These are phyloP conservation scores for Tribolium freemani DNA, from an alignment of 2,888 invertebrate genomes.

Conservation along the genomic window DNA sequence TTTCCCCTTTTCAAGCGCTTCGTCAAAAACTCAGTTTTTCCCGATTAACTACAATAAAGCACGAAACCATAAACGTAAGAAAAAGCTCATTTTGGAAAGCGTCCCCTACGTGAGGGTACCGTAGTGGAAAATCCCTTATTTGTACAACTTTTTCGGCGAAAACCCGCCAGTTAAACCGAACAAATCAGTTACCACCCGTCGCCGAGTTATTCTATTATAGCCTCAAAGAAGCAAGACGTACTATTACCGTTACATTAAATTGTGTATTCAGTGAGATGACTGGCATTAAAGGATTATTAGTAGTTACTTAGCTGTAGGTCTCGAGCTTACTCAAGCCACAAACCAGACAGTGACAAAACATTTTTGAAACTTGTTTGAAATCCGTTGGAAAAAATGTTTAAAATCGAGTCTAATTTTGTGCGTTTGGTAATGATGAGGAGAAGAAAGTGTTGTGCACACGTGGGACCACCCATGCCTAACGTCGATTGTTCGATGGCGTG, in stretches of 20 bases:
- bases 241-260: slow-evolving; percentile 30
- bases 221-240: slow-evolving; percentile 1
- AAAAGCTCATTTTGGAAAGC: too few relatives aligned
- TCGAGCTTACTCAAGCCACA: background rate
- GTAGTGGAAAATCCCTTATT: background rate
- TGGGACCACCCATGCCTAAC: background rate
- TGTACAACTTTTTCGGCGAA: background rate
- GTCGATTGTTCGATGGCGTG: background rate
- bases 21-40: too few relatives aligned
- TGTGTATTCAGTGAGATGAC: slow-evolving; percentile 33
- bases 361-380: slow-evolving; percentile 2
- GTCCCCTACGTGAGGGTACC: too few relatives aligned
- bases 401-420: background rate
- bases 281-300: slow-evolving; percentile 26
- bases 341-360: slow-evolving; percentile 9
- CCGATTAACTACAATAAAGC: too few relatives aligned
- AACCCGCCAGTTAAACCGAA: background rate
- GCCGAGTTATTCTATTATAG: background rate
- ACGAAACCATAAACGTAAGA: too few relatives aligned
- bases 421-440: background rate
- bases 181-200: background rate
- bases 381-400: background rate
- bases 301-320: background rate
- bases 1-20: too few relatives aligned
- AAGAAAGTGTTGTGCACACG: background rate